Percentiles rank a stretch among this genome's conserved stretches.
Conservation (phyloP, 2,797 vertebrate genomes). For the Sphenopsis melanotis region DNA sequence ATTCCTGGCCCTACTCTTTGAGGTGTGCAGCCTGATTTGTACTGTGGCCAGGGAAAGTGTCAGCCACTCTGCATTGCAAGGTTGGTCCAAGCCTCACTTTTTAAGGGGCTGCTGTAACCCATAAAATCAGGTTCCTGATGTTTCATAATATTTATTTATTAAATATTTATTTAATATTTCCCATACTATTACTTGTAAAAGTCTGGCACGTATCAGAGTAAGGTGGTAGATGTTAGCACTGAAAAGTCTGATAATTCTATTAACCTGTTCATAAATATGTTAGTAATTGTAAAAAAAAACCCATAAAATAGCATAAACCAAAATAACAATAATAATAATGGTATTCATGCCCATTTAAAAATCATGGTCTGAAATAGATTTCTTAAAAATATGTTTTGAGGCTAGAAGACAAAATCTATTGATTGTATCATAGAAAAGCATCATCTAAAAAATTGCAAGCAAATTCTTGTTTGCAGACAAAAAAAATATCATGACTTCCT, state of each 20-base stretch:
- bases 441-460: neutral
- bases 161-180: neutral
- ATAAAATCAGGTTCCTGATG: neutral
- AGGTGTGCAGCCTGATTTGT: neutral
- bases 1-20: too few species aligned
- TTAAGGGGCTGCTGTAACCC: neutral
- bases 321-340: neutral
- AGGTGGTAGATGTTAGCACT: neutral
- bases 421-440: neutral
- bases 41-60: neutral
- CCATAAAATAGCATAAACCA: neutral
- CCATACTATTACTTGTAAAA: neutral
- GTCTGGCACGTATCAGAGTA: fast-evolving
- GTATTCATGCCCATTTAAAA: neutral
- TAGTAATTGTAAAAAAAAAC: neutral
- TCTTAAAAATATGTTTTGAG: neutral
- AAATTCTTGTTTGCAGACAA: neutral
- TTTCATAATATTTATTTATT: neutral
- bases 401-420: neutral
- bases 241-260: neutral
- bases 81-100: neutral
- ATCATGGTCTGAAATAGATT: fast-evolving
- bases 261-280: neutral
- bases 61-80: neutral
- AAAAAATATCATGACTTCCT: neutral